Evolutionary conservation across 2,888 invertebrate species (phyloP), one percentile per base, ranked within the genome.

Genomic region (Petrophora chlorosata): DNA sequence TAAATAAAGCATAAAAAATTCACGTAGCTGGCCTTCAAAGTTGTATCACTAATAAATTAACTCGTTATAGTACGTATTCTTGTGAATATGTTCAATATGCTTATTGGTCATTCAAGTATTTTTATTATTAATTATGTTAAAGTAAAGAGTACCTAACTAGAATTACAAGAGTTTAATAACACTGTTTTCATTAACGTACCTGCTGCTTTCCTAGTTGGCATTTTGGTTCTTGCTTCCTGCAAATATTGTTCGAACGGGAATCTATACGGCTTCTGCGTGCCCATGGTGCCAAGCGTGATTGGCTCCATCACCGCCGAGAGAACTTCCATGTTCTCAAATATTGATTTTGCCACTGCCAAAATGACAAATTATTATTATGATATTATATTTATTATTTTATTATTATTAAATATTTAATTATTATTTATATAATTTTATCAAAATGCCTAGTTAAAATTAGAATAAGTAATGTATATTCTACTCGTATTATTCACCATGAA

Each of bases 221-320:
- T 87, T 61, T 88, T 90, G 35, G 81, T 85, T 50, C 81, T 74
- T 0, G 90, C 87, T 55, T 89, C 89, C 58, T 88, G 81, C 8
- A 89, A 79, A 53, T 89, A 90, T 55, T 88, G 87, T 53, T 89
- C 88, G 54, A 88, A 89, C 13, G 66, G 57, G 43, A 88, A 85
- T n/a, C 85, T 71, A 56, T 84, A 89, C 2, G 90, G 88, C 49
- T 89, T 89, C 56, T 89, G 89, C 1, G 89, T 87, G 2, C 89
- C 89, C 82, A 90, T 75, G 0, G 89, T 89, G 3, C 90, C 90
- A 8, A 90, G 62, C 0, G 85, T 85, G 13, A 90, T 69, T 0
- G 90, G 90, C 54, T 89, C 89, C 70, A 90, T 59, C 9, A 86
- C 41, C 4, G 76, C 73, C 7, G 89, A 71, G 30, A 87, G 53